Percentiles rank a stretch among this genome's conserved stretches.
Evolutionary conservation across 1,140 invertebrate species (phyloP).

Genomic region (Drosophila subobscura): DNA sequence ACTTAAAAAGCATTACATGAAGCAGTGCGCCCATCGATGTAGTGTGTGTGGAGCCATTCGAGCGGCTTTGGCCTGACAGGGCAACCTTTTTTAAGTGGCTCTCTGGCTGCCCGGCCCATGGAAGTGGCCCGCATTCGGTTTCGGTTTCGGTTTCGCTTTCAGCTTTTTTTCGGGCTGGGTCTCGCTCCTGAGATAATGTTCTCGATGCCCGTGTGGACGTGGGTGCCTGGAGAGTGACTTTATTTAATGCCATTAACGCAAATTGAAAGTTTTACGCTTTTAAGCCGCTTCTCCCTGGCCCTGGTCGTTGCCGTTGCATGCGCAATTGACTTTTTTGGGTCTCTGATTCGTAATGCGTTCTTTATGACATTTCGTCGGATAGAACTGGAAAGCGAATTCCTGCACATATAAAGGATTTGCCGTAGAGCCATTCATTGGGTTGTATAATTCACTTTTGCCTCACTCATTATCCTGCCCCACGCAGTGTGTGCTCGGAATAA

Average conservation of each 20-base stretch:
- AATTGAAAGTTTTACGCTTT: slow-evolving; percentile 79
- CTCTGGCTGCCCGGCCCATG: slow-evolving; percentile 34
- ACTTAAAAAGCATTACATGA: slow-evolving; percentile 22
- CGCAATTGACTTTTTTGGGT: slow-evolving; percentile 72
- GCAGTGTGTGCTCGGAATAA: slow-evolving; percentile 1
- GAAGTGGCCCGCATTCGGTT: slow-evolving; percentile 24
- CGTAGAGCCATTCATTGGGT: slow-evolving; percentile 18
- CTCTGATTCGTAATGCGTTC: slow-evolving; percentile 36
- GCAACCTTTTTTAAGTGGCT: slow-evolving; percentile 78
- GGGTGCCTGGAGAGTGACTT: slow-evolving; percentile 58
- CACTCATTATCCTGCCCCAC: slow-evolving; percentile 32
- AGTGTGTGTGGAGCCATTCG: slow-evolving; percentile 19
- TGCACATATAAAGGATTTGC: slow-evolving; percentile 22
- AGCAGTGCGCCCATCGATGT: slow-evolving; percentile 20
- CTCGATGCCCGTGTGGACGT: slow-evolving; percentile 2
- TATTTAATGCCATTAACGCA: slow-evolving; percentile 81
- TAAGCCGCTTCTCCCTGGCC: slow-evolving; percentile 44
- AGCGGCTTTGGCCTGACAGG: slow-evolving; percentile 44
- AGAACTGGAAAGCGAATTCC: too few species aligned
- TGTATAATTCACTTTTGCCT: slow-evolving; percentile 38
- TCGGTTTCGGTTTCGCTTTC: slow-evolving; percentile 39
- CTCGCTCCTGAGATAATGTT: slow-evolving; percentile 28
- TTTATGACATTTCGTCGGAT: slow-evolving; percentile 45
- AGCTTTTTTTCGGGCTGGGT: slow-evolving; percentile 15
- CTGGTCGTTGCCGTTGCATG: slow-evolving; percentile 59